phyloP scores from a whole-genome alignment of 1,140 invertebrate genomes.

The Drosophila murphyi region DNA sequence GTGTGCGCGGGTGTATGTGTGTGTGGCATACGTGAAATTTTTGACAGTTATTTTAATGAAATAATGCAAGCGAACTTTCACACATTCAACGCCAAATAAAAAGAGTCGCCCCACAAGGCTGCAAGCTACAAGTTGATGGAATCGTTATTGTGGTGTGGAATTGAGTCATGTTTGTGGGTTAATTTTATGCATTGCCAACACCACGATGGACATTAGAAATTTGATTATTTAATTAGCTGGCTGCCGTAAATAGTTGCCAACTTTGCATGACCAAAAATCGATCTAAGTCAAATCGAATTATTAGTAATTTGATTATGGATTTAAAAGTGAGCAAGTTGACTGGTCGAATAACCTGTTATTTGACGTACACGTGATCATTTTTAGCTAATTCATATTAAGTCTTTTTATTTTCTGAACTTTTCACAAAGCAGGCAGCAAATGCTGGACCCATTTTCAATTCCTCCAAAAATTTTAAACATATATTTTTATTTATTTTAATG shows the following conservation, averaged over 20 bases:
- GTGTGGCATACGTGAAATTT: slow-evolving; percentile 71
- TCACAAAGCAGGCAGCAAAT: no score
- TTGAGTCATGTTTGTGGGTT: slow-evolving; percentile 54
- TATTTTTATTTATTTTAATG: no score
- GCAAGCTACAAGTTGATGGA: slow-evolving; percentile 3
- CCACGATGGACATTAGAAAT: slow-evolving; percentile 39
- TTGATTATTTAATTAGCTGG: slow-evolving; percentile 72
- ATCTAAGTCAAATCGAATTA: no score
- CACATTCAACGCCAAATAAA: slow-evolving; percentile 54
- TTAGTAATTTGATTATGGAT: no score
- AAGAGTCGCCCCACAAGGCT: not conserved
- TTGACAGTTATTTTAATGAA: slow-evolving; percentile 83
- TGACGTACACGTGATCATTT: no score
- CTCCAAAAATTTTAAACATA: no score
- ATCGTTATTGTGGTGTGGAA: not conserved
- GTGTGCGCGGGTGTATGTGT: slow-evolving; percentile 25
- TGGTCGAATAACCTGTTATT: no score
- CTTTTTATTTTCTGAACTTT: no score
- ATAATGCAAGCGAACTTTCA: slow-evolving; percentile 78
- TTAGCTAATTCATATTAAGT: no score
- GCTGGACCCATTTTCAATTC: no score
- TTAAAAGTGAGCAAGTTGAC: no score
- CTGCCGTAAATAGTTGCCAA: slow-evolving; percentile 4
- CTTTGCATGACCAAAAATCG: not conserved
- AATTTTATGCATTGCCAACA: slow-evolving; percentile 63